phyloP scores from a whole-genome alignment of 1,140 invertebrate species.

The Metopolophium dirhodum region DNA sequence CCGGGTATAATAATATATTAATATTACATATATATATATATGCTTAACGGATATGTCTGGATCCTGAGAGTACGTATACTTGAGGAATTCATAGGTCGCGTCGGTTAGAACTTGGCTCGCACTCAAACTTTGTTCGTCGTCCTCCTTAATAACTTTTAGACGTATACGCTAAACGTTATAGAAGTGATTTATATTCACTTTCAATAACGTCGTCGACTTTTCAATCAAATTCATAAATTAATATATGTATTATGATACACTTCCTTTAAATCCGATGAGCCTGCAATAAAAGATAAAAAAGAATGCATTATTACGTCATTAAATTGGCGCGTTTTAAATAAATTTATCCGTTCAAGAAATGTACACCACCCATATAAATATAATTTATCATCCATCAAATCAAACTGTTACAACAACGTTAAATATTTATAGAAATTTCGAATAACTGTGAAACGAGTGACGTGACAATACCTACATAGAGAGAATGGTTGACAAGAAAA shows the following conservation, averaged over 20 bases:
- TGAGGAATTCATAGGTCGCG: neutral
- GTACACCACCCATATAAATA: neutral
- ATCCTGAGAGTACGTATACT: neutral
- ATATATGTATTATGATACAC: neutral
- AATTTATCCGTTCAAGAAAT: neutral
- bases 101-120: neutral
- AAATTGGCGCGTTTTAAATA: neutral
- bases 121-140: neutral
- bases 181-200: neutral
- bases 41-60: neutral
- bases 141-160: neutral
- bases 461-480: neutral
- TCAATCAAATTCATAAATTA: neutral
- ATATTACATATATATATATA: neutral
- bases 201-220: neutral
- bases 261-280: neutral
- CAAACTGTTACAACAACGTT: neutral
- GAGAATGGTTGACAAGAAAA: neutral
- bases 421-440: neutral
- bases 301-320: neutral
- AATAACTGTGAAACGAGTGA: neutral
- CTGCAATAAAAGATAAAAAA: neutral
- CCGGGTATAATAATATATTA: no score
- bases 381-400: neutral
- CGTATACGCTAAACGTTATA: neutral